Evolutionary conservation across 2,888 invertebrate genomes (phyloP), one percentile per base, ranked within the genome.

Genomic region (Drosophila quasianomalipes): DNA sequence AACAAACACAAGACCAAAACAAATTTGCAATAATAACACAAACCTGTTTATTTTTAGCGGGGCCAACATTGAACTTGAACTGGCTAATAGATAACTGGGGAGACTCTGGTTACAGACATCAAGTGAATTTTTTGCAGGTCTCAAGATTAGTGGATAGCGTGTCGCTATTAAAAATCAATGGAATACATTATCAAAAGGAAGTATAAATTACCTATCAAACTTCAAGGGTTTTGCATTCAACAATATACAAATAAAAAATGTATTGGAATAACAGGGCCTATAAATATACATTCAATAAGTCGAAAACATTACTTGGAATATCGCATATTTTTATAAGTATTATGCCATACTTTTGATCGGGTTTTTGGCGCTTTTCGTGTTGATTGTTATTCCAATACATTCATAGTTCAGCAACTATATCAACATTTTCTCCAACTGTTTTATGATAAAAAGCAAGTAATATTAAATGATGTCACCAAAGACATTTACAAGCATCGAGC

Each of bases 1-100:
- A 35, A 30, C 35, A 52, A 53, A 66, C 54, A 28, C 51, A 52
- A 62, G 54, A 70, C 61, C 51, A 77, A 81, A 65, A 80, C 47
- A 26, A 47, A 47, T 85, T 59, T n/a, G 30, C 57, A 30, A 16
- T 16, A 58, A 26, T 16, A 26, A 7, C 4, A 77, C 16, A 80
- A 84, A 82, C 86, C 44, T 22, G 74, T 81, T 85, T 81, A 30
- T 28, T 31, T 62, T 51, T 30, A 14, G 70, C 76, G 28, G 70
- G 72, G 41, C 53, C 60, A 70, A 67, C 91, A 89, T 78, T 90
- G 82, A 91, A 91, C 90, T 91, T 91, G 92, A 91, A 87, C 86
- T 67, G 64, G 67, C 57, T 37, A 55, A 41, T 30, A 52, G 28
- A 54, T 47, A 61, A 30, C 37, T 31, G 31, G 33, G 28, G 47